These are phyloP conservation scores for Invenusta paracnida DNA, from an alignment of 2,888 invertebrate genomes.

Conservation along the genomic window DNA sequence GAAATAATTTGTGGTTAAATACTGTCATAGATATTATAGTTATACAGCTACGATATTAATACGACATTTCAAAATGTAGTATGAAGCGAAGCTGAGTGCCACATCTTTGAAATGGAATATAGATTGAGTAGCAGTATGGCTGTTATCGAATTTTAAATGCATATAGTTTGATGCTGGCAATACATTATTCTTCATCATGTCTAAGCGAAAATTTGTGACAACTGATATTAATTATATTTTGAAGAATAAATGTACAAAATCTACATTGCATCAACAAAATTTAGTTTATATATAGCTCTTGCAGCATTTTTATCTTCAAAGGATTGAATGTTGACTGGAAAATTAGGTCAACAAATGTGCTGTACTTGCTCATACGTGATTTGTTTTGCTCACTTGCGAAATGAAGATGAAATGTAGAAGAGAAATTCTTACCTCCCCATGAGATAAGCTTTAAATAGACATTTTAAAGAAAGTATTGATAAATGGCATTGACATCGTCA, in stretches of 20 bases:
- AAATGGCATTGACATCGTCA: not conserved
- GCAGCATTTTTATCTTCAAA: not conserved
- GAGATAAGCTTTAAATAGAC: not conserved
- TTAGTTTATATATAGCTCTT: not conserved
- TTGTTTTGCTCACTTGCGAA: not conserved
- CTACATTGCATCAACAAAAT: not conserved
- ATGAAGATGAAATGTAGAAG: not conserved
- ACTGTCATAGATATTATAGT: too few relatives aligned
- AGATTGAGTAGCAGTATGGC: too few relatives aligned
- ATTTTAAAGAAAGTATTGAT: not conserved
- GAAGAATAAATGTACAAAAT: not conserved
- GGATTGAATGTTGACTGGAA: not conserved
- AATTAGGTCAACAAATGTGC: not conserved
- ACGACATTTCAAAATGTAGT: not conserved
- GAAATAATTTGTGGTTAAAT: too few relatives aligned
- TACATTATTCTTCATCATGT: not conserved
- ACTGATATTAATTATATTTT: not conserved
- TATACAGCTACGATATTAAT: not conserved
- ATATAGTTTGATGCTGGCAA: not conserved
- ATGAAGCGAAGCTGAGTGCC: not conserved
- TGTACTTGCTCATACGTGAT: not conserved
- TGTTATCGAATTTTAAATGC: too few relatives aligned
- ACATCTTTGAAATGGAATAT: not conserved
- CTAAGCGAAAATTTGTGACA: not conserved
- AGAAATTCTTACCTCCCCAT: not conserved